phyloP scores from a whole-genome alignment of 1,140 invertebrate species.

The Drosophila sp. region DNA sequence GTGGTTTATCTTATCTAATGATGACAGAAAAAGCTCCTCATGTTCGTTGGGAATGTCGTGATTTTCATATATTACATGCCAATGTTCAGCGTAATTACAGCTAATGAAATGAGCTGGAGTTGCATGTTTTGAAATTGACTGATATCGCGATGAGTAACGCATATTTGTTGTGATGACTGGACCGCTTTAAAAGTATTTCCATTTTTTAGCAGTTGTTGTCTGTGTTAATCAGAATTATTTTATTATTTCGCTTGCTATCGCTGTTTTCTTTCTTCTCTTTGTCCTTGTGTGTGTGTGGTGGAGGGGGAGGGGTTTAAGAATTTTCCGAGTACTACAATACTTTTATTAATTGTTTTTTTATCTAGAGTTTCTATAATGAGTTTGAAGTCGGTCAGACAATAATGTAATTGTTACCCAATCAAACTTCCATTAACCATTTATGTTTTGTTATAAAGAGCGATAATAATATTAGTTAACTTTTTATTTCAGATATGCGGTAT shows the following conservation, averaged over 20 bases:
- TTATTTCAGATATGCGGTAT: conserved; percentile 87
- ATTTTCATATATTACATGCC: conserved; percentile 57
- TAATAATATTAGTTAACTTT: background rate
- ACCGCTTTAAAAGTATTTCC: background rate
- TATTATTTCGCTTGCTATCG: background rate
- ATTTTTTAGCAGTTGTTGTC: background rate
- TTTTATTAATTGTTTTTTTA: too few relatives aligned
- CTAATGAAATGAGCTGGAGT: conserved; percentile 52
- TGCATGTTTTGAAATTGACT: conserved; percentile 54
- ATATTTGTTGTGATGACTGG: conserved; percentile 24
- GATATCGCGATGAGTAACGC: conserved; percentile 50
- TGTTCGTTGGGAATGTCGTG: conserved; percentile 36
- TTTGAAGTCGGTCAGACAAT: too few relatives aligned
- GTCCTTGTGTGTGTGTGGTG: too few relatives aligned
- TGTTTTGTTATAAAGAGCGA: background rate
- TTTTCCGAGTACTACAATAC: too few relatives aligned
- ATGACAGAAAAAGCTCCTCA: conserved; percentile 24
- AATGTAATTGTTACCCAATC: too few relatives aligned
- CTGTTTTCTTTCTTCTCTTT: background rate
- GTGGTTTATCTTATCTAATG: conserved; percentile 60
- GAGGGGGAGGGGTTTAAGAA: too few relatives aligned
- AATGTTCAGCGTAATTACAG: conserved; percentile 59
- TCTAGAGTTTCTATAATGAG: too few relatives aligned
- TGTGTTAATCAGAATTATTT: background rate
- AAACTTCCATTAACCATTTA: background rate